Conservation (phyloP, 1,140 invertebrate species). For the Hormaphis cornu region DNA sequence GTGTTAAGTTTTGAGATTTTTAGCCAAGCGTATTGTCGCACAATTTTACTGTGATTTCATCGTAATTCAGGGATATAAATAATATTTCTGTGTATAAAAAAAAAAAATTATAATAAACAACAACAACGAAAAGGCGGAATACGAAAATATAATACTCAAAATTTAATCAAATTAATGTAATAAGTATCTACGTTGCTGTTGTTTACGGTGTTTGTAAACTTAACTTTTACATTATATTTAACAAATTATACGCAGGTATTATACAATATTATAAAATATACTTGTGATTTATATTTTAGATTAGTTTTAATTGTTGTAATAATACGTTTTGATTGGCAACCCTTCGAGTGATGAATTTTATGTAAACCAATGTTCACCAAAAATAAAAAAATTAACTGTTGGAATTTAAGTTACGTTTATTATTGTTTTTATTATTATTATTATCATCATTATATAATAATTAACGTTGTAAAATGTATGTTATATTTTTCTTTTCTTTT, state of each 20-base stretch:
- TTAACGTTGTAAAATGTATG: slow-evolving; percentile 16
- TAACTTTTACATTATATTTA: slow-evolving; percentile 13
- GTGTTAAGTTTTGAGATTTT: slow-evolving; percentile 25
- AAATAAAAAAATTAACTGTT: neutral
- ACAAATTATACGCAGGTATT: neutral
- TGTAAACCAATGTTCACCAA: slow-evolving; percentile 21
- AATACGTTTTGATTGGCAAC: slow-evolving; percentile 12
- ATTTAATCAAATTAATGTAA: slow-evolving; percentile 1
- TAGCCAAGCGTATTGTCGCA: neutral
- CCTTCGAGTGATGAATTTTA: slow-evolving; percentile 14
- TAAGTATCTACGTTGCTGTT: neutral
- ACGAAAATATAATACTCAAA: slow-evolving; percentile 2
- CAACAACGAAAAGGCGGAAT: slow-evolving; percentile 1
- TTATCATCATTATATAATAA: neutral
- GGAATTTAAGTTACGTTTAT: neutral
- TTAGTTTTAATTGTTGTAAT: slow-evolving; percentile 8
- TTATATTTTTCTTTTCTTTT: no score
- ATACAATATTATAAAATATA: neutral
- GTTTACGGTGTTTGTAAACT: slow-evolving; percentile 27
- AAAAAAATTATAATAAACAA: neutral
- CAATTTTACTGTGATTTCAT: slow-evolving; percentile 26
- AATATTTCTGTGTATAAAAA: slow-evolving; percentile 1
- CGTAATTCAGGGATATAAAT: slow-evolving; percentile 10
- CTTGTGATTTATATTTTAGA: neutral
- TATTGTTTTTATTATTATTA: slow-evolving; percentile 1